Conservation (phyloP, 2,113 vertebrate genomes). For the Eulemur rufifrons region DNA sequence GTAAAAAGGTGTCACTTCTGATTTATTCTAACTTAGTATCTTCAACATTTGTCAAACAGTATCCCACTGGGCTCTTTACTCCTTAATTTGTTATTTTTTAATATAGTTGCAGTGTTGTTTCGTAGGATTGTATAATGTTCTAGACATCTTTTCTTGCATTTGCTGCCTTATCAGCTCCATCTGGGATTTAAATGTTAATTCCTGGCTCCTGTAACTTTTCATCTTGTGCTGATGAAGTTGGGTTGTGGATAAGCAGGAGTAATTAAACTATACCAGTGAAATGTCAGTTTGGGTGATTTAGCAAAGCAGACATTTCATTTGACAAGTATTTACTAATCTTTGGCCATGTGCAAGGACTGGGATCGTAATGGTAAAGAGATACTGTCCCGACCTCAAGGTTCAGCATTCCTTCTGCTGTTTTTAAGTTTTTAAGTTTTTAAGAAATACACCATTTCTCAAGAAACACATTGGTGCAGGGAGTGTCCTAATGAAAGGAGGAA, state of each 20-base stretch:
- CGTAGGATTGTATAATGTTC: neutral
- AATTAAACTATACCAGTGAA: neutral
- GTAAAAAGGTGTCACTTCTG: constrained; percentile 1
- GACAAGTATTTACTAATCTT: neutral
- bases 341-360: neutral
- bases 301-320: neutral
- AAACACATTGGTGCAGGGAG: neutral
- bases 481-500: too few relatives aligned
- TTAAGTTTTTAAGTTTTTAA: neutral
- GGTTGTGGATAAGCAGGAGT: neutral
- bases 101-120: constrained; percentile 51
- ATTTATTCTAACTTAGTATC: constrained; percentile 48
- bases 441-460: constrained; percentile 13
- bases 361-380: neutral
- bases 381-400: neutral
- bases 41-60: constrained; percentile 64
- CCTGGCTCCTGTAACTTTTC: neutral
- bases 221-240: neutral
- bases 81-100: constrained; percentile 61
- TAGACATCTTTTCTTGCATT: neutral
- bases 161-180: neutral
- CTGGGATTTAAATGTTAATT: neutral
- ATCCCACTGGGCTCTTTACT: constrained; percentile 54
- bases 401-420: neutral
- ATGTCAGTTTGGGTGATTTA: neutral